Conservation (phyloP, 1,140 invertebrate genomes). For the Trachymyrmex cornetzi region DNA sequence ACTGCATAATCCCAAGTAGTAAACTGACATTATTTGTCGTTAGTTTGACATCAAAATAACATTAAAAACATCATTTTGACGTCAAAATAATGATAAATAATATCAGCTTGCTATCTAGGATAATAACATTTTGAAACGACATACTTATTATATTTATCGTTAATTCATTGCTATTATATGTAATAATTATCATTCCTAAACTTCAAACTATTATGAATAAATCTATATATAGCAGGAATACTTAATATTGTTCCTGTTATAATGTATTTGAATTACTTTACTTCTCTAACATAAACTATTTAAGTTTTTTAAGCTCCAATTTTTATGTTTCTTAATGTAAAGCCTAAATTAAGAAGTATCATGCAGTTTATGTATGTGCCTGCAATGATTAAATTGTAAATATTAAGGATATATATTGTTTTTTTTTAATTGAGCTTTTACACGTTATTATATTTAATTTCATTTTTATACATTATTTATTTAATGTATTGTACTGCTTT, state of each 20-base stretch:
- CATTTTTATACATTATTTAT: conserved; percentile 20
- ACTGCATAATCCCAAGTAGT: not conserved
- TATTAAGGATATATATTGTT: conserved; percentile 38
- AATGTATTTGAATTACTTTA: not conserved
- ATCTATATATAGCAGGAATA: not conserved
- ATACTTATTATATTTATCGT: not conserved
- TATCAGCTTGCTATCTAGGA: too few relatives aligned
- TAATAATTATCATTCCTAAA: not conserved
- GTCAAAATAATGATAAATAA: too few relatives aligned
- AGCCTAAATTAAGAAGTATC: not conserved
- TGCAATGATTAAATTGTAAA: conserved; percentile 12
- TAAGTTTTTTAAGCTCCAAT: not conserved
- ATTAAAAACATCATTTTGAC: too few relatives aligned
- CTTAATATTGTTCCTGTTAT: not conserved
- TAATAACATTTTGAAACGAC: too few relatives aligned
- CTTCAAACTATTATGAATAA: not conserved
- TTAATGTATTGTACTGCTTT: conserved; percentile 15
- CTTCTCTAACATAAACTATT: conserved; percentile 46
- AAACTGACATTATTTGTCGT: too few relatives aligned
- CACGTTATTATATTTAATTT: not conserved
- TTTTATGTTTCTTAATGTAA: not conserved
- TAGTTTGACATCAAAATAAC: too few relatives aligned
- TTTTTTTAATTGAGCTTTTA: conserved; percentile 38
- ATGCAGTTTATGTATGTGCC: conserved; percentile 33
- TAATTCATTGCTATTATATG: not conserved